Base-by-base conservation (phyloP, 1,140 invertebrate genomes). In the Hylaeus anthracinus region DNA sequence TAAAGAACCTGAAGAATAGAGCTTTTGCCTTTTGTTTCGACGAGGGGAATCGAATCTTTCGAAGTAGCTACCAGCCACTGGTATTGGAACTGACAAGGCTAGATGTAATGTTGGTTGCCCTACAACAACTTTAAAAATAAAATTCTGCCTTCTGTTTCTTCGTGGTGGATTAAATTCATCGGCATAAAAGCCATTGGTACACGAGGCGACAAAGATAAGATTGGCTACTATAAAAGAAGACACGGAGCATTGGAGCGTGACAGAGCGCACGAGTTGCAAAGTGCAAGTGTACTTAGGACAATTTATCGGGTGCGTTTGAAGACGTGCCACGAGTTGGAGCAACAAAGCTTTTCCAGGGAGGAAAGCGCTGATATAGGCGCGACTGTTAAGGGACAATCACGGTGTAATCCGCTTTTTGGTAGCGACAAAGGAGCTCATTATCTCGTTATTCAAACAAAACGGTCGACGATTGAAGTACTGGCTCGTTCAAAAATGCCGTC, bases 371-470 rank as follows among this genome's bases (percentile, higher is more conserved):
- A 61, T 65, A 58, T 65, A 71, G 56, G 63, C 55, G 41, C 53
- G 69, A n/a, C 66, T 39, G 73, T 84, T 73, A 75, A 87, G 63
- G 37, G 63, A 82, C 79, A 85, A 83, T 88, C 74, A 77, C 26
- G 26, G 58, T 9, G 51, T 86, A 88, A 86, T 89, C 86, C 82
- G 88, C 89, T 90, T 91, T 92, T 91, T 82, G 86, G 87, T 88
- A 85, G 86, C 66, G 76, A 89, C 88, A 90, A 90, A 90, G 87
- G 41, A 79, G 79, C 66, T 86, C 76, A 92, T 92, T 91, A 92
- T 92, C 91, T 91, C 79, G 86, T 91, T 90, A 90, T 73, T 87
- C 84, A 91, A 91, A 90, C 88, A 92, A 84, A 88, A 82, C 66
- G 83, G 66, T 83, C 86, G 89, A 91, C 88, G 77, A 74, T 74